Evolutionary conservation across 53 echinoderm and acorn worm species (phyloP), one percentile per base, ranked within the genome.

Genomic region (Stichopus horrens): DNA sequence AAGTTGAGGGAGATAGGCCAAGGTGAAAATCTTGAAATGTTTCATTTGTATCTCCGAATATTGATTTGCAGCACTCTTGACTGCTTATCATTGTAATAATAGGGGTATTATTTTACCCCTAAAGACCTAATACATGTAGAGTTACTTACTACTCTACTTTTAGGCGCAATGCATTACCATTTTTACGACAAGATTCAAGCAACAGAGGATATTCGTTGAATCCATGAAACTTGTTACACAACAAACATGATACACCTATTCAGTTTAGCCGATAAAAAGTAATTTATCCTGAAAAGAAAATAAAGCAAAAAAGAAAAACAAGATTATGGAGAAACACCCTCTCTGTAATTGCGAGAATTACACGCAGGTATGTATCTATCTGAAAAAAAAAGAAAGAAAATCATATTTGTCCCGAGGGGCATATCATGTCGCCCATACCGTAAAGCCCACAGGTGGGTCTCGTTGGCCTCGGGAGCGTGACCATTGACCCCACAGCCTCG

Each of bases 361-460:
- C 18, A 18, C 16, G 19, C 18, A 71, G 16, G 71, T 71, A 71
- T 71, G 71, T 18, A 71, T 71, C n/a, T 18, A 6, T 13, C 19
- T n/a, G 71, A 71, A 71, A n/a, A n/a, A 16, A 16, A 71, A 71
- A n/a, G 6, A 16, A 16, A 4, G 71, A 18, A 18, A 63, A 63
- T 37, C 37, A 37, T 0, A 71, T 13, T 7, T 18, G 71, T 18
- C 71, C 71, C 71, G 71, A 71, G 71, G 71, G n/a, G 71, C n/a
- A 13, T 71, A 71, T 71, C 71, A 71, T 6, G n/a, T 71, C 71
- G n/a, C 52, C 53, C 81, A 81, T 81, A 81, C 58, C 81, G n/a
- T 81, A 54, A 81, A 81, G 9, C 81, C 81, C 81, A 19, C 11
- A 81, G 81, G 81, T 81, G 81, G 10, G 81, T 22, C 55, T 21